Conservation (phyloP, 1,140 invertebrate genomes). For the Nymphalis io region DNA sequence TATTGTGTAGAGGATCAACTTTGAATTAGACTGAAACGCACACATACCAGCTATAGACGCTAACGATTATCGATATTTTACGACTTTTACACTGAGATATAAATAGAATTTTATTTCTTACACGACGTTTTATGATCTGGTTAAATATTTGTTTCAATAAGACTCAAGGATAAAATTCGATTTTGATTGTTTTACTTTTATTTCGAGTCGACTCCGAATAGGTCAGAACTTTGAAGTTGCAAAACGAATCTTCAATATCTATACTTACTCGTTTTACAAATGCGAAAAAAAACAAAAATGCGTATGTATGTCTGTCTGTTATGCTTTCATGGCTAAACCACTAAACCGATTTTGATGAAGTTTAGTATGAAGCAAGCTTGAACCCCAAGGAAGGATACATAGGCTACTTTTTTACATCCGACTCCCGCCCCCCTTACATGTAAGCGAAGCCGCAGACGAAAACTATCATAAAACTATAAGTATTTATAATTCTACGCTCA, state of each 20-base stretch:
- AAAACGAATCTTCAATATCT: background rate
- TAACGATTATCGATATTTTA: conserved; percentile 5
- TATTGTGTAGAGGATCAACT: background rate
- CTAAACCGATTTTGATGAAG: too few species aligned
- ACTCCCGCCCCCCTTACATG: too few species aligned
- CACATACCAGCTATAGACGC: background rate
- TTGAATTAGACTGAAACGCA: background rate
- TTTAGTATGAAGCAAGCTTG: too few species aligned
- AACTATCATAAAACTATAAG: too few species aligned
- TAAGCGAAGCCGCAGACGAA: too few species aligned
- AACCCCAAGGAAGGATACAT: too few species aligned
- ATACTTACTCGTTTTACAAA: too few species aligned
- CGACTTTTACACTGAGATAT: background rate
- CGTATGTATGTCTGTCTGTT: too few species aligned
- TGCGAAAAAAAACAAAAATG: too few species aligned
- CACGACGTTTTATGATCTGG: conserved; percentile 30
- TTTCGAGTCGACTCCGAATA: background rate
- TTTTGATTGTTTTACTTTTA: background rate
- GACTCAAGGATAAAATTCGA: background rate
- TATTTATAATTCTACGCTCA: background rate
- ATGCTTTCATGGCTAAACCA: too few species aligned
- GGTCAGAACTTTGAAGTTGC: background rate
- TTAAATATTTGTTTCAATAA: conserved; percentile 1
- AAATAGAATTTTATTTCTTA: conserved; percentile 39
- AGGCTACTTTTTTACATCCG: too few species aligned